Evolutionary conservation across 1,140 invertebrate genomes (phyloP), one percentile per base, ranked within the genome.

Genomic region (Liolophura sinensis): DNA sequence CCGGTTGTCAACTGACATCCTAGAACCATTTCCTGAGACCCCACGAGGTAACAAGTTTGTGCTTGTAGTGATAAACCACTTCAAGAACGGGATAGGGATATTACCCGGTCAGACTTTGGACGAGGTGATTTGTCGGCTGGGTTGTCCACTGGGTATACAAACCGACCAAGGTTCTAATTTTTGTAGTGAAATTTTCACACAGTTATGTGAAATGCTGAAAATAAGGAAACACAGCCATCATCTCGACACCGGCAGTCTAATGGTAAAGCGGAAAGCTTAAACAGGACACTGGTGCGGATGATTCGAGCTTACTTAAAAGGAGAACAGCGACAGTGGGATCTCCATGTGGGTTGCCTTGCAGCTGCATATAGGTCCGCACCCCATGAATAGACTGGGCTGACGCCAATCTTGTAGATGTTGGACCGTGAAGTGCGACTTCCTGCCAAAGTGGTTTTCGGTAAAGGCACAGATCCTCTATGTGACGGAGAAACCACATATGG

Each of bases 51-150:
- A 78, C 57, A 62, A 65, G 22, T 75, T 75, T 63, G 68, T 81
- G 20, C 56, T 82, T n/a, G 76, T 75, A 6, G 54, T 72, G 9
- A 71, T 69, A 1, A 75, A 77, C 57, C 59, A 72, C 46, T 77
- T 73, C 15, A 79, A 75, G 12, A 70, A 69, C 22, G 77, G 51
- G 64, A 40, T 51, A 4, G 71, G 74, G 52, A 65, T 67, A 11
- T 71, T 73, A 25, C 58, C 78, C 31, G 22, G n/a, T n/a, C n/a
- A n/a, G n/a, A n/a, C n/a, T n/a, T n/a, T n/a, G n/a, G n/a, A n/a
- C n/a, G n/a, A n/a, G n/a, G n/a, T n/a, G n/a, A n/a, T n/a, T n/a
- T n/a, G n/a, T n/a, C n/a, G n/a, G n/a, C n/a, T n/a, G n/a, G n/a
- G n/a, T n/a, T n/a, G n/a, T n/a, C n/a, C n/a, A n/a, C n/a, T n/a